A percentile compares a stretch with the other conserved stretches of the same genome.
These are phyloP conservation scores for Aulostomus chinensis DNA, from an alignment of 2,797 vertebrate genomes.

Conservation along the genomic window DNA sequence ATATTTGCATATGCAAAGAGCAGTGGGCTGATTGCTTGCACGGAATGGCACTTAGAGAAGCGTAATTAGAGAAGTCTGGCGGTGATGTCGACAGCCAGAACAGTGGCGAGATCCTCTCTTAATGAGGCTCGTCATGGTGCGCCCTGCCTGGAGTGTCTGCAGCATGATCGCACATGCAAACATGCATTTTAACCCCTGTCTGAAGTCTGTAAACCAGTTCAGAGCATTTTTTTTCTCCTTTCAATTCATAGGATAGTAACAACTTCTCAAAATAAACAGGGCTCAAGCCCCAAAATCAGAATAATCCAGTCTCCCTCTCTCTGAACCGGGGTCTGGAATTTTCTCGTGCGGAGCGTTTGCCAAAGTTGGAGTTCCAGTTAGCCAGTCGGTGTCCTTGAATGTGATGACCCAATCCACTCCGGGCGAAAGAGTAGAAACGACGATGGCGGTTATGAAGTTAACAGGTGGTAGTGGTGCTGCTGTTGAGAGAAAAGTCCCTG, in stretches of 20 bases:
- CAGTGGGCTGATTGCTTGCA: conserved; percentile 73
- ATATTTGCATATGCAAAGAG: conserved; percentile 83
- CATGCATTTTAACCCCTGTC: conserved; percentile 41
- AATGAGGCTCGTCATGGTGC: conserved; percentile 80
- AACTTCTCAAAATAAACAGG: neutral
- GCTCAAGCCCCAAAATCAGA: too few species aligned
- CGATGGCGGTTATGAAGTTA: too few species aligned
- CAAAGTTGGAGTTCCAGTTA: too few species aligned
- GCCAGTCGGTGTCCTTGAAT: too few species aligned
- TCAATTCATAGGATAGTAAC: too few species aligned
- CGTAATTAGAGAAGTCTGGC: conserved; percentile 81
- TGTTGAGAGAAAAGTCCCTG: too few species aligned
- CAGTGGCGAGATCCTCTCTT: conserved; percentile 73
- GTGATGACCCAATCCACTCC: too few species aligned
- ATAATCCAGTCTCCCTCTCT: too few species aligned
- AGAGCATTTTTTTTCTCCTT: conserved; percentile 30
- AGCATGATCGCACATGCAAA: conserved; percentile 4
- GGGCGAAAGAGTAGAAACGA: too few species aligned
- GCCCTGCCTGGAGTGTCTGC: conserved; percentile 55
- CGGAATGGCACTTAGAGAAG: conserved; percentile 70
- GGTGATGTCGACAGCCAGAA: conserved; percentile 69
- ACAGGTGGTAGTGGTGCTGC: too few species aligned
- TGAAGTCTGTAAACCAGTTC: conserved; percentile 25
- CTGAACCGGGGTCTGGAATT: too few species aligned
- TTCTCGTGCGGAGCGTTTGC: too few species aligned